phyloP scores from a whole-genome alignment of 2,888 invertebrate genomes.

The Leptopilina myrica region DNA sequence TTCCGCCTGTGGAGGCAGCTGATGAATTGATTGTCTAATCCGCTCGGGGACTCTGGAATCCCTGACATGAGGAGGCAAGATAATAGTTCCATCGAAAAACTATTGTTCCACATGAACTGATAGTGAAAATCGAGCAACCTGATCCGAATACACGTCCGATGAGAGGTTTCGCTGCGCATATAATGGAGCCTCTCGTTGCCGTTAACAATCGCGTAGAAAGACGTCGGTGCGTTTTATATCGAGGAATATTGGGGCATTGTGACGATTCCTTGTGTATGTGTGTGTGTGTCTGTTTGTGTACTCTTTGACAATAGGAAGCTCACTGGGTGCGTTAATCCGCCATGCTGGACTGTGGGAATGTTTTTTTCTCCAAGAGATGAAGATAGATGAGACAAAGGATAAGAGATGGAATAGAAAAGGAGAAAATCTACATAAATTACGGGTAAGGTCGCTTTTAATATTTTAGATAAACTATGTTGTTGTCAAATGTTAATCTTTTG shows the following conservation, averaged over 20 bases:
- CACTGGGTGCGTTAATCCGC: constrained; percentile 67
- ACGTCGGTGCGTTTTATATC: constrained; percentile 65
- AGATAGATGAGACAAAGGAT: constrained; percentile 45
- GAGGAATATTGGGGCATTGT: constrained; percentile 70
- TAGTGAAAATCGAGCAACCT: constrained; percentile 64
- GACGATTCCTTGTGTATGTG: constrained; percentile 53
- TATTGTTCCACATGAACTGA: constrained; percentile 18
- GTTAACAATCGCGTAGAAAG: constrained; percentile 68
- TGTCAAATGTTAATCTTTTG: no score
- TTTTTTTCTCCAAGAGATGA: constrained; percentile 55
- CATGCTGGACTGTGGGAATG: constrained; percentile 66
- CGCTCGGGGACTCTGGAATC: constrained; percentile 4
- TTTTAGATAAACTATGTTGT: no score
- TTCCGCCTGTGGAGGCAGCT: constrained; percentile 9
- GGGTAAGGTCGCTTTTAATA: no score
- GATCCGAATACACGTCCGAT: constrained; percentile 63
- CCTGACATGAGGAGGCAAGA: background rate
- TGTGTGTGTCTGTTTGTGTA: background rate
- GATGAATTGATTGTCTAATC: constrained; percentile 30
- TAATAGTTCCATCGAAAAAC: constrained; percentile 24
- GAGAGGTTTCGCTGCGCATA: constrained; percentile 44
- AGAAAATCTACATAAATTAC: constrained; percentile 30
- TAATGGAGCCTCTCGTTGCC: constrained; percentile 61
- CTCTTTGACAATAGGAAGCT: constrained; percentile 69
- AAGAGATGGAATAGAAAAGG: constrained; percentile 22